A percentile compares a stretch with the other conserved stretches of the same genome.
Evolutionary conservation across 2,113 vertebrate genomes (phyloP).

Genomic region (Pogonocichla stellata): DNA sequence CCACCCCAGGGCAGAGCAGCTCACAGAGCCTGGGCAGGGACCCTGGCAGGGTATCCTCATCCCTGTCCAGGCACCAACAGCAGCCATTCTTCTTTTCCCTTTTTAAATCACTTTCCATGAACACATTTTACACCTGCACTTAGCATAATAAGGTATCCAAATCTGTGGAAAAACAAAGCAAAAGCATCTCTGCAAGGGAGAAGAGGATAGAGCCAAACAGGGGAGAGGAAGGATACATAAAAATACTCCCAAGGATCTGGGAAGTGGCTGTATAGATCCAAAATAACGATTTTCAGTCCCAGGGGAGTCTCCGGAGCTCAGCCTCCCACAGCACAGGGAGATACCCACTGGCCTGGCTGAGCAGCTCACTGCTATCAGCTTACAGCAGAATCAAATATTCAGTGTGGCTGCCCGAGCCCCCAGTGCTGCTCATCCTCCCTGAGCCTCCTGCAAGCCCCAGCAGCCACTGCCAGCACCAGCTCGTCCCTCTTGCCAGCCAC

Average conservation of each 20-base stretch:
- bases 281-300: background rate
- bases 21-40: background rate
- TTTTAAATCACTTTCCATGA: background rate
- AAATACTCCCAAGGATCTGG: background rate
- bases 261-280: background rate
- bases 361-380: background rate
- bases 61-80: background rate
- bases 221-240: background rate
- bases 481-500: rapidly evolving
- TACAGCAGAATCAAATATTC: background rate
- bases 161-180: background rate
- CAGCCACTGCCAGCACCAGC: background rate
- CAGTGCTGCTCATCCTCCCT: background rate
- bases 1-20: background rate
- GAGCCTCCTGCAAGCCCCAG: background rate
- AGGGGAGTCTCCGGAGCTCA: background rate
- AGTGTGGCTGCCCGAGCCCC: background rate
- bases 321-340: background rate
- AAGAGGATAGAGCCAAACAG: background rate
- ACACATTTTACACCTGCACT: background rate
- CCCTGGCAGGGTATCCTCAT: background rate
- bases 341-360: rapidly evolving
- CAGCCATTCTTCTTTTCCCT: background rate
- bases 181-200: background rate
- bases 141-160: background rate